Evolutionary conservation across 1,140 invertebrate genomes (phyloP), one percentile per base, ranked within the genome.

Genomic region (Drosophila sechellia): DNA sequence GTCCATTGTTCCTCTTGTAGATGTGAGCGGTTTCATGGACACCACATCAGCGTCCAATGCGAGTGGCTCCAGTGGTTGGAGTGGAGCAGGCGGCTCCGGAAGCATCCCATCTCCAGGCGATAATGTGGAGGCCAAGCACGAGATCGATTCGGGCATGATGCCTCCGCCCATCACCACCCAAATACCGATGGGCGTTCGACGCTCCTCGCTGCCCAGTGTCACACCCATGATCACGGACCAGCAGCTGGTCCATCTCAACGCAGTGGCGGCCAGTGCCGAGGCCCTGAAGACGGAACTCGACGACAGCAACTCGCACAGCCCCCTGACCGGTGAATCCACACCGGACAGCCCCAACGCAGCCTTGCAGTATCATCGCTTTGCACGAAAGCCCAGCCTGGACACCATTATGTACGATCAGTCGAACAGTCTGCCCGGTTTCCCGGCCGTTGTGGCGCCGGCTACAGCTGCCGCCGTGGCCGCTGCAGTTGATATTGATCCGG

Each of bases 241-340:
- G 27, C 87, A 91, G 34, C 60, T 91, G 64, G 79, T 77, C 15
- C 91, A 91, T 42, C 20, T 91, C 4, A 90, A 34, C 37, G 79
- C 72, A 5, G 79, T 77, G 34, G 48, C n/a, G 25, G 74, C 71
- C 83, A 70, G 94, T 93, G 34, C 93, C 70, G 49, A 78, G 93
- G 48, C 92, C 90, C 58, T 96, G 17, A 96, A 96, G 85, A 95
- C 95, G 40, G 96, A 96, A 91, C 92, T 95, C 1, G 96, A 96
- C 79, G 96, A 96, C 63, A 95, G 93, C 63, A 95, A 95, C 70
- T 95, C 95, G 54, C 93, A 93, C 60, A 94, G 94, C 46, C 91
- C 94, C 27, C 68, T 93, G 6, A 93, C 93, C 22, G 92, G 92
- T 0, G 86, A 90, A 0, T 54, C 66, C 0, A 92, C 89, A 17